Conservation (phyloP, 2,797 vertebrate genomes). For the Allobates femoralis region DNA sequence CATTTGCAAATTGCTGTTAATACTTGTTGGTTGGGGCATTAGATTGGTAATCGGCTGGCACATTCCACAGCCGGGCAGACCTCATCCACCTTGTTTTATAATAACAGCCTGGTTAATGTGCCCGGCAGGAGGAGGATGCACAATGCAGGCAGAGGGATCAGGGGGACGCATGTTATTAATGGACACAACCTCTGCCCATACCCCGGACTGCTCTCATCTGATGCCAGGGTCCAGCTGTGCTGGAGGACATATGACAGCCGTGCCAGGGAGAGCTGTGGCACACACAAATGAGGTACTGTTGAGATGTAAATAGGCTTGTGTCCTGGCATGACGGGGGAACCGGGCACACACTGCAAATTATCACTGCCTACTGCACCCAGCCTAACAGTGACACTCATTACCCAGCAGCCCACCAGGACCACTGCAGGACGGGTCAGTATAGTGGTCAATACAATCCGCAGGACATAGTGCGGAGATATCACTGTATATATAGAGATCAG, state of each 20-base stretch:
- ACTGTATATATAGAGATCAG: too few relatives aligned
- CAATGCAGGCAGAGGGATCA: neutral
- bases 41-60: neutral
- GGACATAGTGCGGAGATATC: neutral
- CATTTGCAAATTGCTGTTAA: too few relatives aligned
- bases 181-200: neutral
- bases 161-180: neutral
- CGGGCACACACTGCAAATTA: neutral
- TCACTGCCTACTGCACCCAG: neutral
- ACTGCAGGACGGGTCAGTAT: neutral
- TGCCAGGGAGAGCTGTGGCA: neutral
- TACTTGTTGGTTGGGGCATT: neutral
- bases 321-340: neutral
- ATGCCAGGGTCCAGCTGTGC: constrained; percentile 48
- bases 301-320: constrained; percentile 1
- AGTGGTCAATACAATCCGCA: neutral
- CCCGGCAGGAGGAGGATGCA: neutral
- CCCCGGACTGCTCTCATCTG: neutral
- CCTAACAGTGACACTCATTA: too few relatives aligned
- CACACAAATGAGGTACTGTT: neutral
- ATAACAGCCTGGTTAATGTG: neutral
- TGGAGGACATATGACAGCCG: neutral
- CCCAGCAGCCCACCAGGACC: neutral
- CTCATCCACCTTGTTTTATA: neutral
- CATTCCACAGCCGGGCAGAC: neutral